Conservation (phyloP, 2,888 invertebrate genomes). For the Pyrgus malvae region DNA sequence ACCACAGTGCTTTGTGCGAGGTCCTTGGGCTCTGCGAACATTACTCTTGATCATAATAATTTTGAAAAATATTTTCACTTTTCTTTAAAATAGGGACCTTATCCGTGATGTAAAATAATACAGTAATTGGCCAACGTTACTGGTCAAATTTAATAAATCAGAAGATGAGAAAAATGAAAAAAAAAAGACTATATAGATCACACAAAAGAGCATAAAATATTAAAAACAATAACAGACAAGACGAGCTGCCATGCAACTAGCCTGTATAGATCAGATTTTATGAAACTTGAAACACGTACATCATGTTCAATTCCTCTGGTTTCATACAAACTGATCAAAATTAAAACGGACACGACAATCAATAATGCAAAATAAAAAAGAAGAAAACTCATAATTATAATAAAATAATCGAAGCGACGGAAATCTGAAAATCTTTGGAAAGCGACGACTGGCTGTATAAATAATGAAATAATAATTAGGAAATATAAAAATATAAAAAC, state of each 20-base stretch:
- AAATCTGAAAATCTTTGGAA: slow-evolving; percentile 35
- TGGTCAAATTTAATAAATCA: background rate
- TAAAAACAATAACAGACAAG: slow-evolving; percentile 30
- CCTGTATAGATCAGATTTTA: slow-evolving; percentile 48
- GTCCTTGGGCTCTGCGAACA: slow-evolving; percentile 81
- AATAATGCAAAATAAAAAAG: slow-evolving; percentile 17
- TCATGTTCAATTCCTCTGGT: too few relatives aligned
- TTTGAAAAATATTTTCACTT: too few relatives aligned
- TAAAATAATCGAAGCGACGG: slow-evolving; percentile 40
- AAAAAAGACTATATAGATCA: background rate
- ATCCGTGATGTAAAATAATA: too few relatives aligned
- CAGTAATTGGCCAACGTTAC: too few relatives aligned
- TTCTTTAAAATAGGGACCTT: too few relatives aligned
- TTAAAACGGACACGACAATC: slow-evolving; percentile 20
- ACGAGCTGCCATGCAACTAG: slow-evolving; percentile 68
- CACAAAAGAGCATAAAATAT: background rate
- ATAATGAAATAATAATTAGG: slow-evolving; percentile 37
- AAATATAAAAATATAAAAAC: slow-evolving; percentile 47
- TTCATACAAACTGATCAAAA: slow-evolving; percentile 16
- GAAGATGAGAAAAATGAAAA: background rate
- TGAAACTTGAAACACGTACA: background rate
- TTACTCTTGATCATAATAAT: slow-evolving; percentile 29
- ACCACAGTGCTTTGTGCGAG: slow-evolving; percentile 82
- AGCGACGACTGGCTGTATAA: slow-evolving; percentile 36
- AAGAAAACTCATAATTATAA: slow-evolving; percentile 31